Evolutionary conservation across 23 tunicate species (phyloP).

Genomic region (Diplosoma virens): DNA sequence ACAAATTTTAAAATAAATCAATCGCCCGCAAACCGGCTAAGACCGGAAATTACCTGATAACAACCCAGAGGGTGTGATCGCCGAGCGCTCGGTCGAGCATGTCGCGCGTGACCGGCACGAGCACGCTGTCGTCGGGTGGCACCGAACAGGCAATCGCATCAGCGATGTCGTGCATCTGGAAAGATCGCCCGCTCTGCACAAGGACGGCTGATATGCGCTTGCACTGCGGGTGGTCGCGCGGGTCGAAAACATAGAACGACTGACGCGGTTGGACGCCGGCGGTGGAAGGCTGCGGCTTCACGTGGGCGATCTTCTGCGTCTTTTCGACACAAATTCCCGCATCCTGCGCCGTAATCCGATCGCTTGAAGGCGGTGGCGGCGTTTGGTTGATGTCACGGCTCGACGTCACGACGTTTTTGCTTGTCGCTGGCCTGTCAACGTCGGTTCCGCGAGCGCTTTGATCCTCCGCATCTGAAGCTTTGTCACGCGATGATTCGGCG

Average conservation of each 20-base stretch:
- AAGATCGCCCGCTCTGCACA: constrained; percentile 25
- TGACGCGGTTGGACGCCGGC: constrained; percentile 5
- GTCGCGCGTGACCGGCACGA: constrained; percentile 28
- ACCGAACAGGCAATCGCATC: not conserved
- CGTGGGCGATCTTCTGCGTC: constrained; percentile 36
- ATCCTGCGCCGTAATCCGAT: too few species aligned
- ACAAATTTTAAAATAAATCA: not conserved
- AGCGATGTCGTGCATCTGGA: constrained; percentile 13
- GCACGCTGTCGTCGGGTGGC: not conserved
- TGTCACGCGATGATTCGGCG: too few species aligned
- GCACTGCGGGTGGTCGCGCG: constrained; percentile 47
- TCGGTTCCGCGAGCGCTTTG: not conserved
- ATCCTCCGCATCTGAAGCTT: not conserved
- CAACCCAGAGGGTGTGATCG: constrained; percentile 52
- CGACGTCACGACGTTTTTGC: not conserved
- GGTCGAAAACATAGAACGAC: constrained; percentile 66
- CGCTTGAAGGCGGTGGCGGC: too few species aligned
- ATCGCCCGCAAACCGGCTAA: not conserved
- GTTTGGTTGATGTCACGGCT: not conserved
- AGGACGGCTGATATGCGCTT: constrained; percentile 35
- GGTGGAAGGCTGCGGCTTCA: constrained; percentile 16
- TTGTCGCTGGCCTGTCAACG: not conserved
- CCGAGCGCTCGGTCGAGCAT: constrained; percentile 38
- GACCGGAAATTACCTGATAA: constrained; percentile 45
- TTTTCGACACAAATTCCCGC: too few species aligned